These are phyloP conservation scores for Erethizon dorsatum DNA, from an alignment of 2,797 vertebrate species.

Conservation along the genomic window DNA sequence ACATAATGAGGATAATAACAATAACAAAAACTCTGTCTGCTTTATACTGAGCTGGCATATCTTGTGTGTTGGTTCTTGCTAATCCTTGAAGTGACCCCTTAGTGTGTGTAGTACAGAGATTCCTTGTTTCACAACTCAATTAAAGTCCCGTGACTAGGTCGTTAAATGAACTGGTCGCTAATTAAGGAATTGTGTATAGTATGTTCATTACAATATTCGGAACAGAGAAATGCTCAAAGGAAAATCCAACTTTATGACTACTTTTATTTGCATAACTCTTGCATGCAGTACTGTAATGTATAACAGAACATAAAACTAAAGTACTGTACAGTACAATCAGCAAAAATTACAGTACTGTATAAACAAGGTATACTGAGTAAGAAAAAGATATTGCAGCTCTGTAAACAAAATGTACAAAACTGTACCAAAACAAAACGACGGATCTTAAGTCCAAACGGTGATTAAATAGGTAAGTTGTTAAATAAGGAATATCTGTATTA, in stretches of 20 bases:
- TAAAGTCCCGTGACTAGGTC: background rate
- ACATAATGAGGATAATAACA: background rate
- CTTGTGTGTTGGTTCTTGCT: background rate
- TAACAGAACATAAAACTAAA: background rate
- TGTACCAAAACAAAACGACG: background rate
- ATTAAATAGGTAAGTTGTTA: background rate
- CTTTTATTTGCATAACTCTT: background rate
- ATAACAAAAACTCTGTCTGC: background rate
- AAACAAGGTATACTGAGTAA: background rate
- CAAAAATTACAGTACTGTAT: background rate
- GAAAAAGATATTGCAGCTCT: background rate
- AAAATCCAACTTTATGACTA: background rate
- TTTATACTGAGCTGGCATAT: background rate
- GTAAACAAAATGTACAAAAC: background rate
- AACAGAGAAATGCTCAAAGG: background rate
- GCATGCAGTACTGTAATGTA: background rate
- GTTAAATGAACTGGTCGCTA: background rate
- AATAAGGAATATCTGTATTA: background rate
- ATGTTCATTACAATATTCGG: background rate
- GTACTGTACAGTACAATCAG: background rate
- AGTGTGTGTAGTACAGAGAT: background rate
- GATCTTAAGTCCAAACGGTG: background rate
- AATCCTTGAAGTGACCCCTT: background rate
- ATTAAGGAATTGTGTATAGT: background rate
- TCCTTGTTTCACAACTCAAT: background rate